Percentiles rank a stretch among this genome's conserved stretches.
These are phyloP conservation scores for Pachyramphus minor DNA, from an alignment of 2,113 vertebrate genomes.

Conservation along the genomic window DNA sequence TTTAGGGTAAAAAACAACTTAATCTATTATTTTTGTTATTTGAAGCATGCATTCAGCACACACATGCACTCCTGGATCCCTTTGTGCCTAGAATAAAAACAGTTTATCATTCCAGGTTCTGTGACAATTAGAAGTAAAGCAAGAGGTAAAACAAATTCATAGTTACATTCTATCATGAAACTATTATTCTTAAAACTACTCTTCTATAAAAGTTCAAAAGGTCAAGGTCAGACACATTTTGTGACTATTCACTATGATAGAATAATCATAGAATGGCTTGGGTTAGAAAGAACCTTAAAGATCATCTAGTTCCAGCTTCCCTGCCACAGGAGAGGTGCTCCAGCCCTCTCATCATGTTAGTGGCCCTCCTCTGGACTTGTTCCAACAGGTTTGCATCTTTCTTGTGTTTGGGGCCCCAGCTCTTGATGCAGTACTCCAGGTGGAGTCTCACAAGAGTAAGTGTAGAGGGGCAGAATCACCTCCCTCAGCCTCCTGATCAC, in stretches of 20 bases:
- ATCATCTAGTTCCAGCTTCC: not conserved
- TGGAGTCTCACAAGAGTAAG: not conserved
- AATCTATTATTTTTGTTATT: not conserved
- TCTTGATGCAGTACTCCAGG: not conserved
- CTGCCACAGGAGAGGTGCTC: not conserved
- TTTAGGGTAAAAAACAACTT: not conserved
- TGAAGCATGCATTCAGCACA: not conserved
- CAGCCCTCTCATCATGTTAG: not conserved
- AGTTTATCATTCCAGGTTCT: not conserved
- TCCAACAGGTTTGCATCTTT: not conserved
- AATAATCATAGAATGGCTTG: not conserved
- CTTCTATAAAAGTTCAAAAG: not conserved
- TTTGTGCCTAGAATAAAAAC: not conserved
- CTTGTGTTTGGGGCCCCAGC: not conserved
- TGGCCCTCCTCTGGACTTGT: not conserved
- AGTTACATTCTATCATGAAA: not conserved
- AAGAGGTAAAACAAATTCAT: not conserved
- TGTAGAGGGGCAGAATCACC: not conserved
- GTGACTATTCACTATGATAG: not conserved
- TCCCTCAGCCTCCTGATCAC: fast-evolving
- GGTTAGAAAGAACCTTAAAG: not conserved
- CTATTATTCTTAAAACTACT: not conserved
- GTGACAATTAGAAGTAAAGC: not conserved
- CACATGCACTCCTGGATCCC: not conserved
- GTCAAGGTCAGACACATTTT: not conserved